phyloP scores from a whole-genome alignment of 2,888 invertebrate species.

The Temnothorax rugatulus region DNA sequence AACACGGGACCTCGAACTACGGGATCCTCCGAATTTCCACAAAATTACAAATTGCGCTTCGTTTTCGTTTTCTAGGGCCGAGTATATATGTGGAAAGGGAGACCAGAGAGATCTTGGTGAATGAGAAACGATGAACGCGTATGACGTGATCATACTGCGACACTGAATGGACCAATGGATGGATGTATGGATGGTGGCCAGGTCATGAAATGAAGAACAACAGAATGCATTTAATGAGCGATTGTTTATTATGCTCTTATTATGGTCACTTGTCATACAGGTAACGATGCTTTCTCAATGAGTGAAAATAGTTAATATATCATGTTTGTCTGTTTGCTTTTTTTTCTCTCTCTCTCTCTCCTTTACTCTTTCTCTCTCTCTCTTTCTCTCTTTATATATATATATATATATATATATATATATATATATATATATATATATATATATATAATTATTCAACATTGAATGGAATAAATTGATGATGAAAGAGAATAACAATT shows the following conservation, averaged over 20 bases:
- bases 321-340: slow-evolving; percentile 78
- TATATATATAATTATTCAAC: slow-evolving; percentile 85
- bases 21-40: slow-evolving; percentile 67
- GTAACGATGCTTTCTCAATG: slow-evolving; percentile 86
- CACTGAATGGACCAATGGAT: slow-evolving; percentile 74
- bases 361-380: not conserved
- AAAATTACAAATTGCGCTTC: slow-evolving; percentile 69
- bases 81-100: not conserved
- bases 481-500: slow-evolving; percentile 86
- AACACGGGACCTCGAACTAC: not conserved
- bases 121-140: slow-evolving; percentile 64
- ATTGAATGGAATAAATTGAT: slow-evolving; percentile 86
- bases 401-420: slow-evolving; percentile 79
- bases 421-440: slow-evolving; percentile 79
- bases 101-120: slow-evolving; percentile 41
- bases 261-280: slow-evolving; percentile 87
- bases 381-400: slow-evolving; percentile 63
- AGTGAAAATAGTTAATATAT: slow-evolving; percentile 87
- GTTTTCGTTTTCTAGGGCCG: not conserved
- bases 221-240: slow-evolving; percentile 87
- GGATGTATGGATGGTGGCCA: slow-evolving; percentile 81
- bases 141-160: slow-evolving; percentile 75
- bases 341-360: slow-evolving; percentile 4
- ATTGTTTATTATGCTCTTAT: slow-evolving; percentile 87
- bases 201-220: slow-evolving; percentile 86